Conservation (phyloP, 2,797 vertebrate genomes). For the Chelonia mydas region DNA sequence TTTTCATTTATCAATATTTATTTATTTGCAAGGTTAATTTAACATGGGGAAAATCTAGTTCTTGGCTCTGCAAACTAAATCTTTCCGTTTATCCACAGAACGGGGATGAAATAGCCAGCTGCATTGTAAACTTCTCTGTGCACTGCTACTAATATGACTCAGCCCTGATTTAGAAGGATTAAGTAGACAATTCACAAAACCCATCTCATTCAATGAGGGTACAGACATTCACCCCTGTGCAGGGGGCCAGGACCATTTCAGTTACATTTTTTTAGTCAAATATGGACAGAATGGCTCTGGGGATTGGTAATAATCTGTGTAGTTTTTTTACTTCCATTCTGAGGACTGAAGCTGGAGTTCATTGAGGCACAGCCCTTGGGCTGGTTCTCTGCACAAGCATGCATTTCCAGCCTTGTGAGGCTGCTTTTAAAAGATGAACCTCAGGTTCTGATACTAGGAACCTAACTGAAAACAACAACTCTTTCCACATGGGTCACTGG, state of each 20-base stretch:
- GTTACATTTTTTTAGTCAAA: neutral
- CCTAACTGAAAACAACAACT: neutral
- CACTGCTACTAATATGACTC: neutral
- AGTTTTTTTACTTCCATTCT: neutral
- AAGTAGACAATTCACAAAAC: fast-evolving
- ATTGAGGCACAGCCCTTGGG: neutral
- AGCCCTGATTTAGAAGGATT: neutral
- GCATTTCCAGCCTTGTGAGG: neutral
- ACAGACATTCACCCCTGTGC: neutral
- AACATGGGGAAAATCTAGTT: neutral
- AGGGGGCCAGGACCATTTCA: neutral
- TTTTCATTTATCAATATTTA: neutral
- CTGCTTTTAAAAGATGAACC: neutral
- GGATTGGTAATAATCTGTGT: neutral
- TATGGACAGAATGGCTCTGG: fast-evolving
- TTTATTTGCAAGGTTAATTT: neutral
- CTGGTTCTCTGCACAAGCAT: neutral
- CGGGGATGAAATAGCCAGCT: neutral
- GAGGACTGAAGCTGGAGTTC: neutral
- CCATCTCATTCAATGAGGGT: neutral
- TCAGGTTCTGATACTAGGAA: neutral
- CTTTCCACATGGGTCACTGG: neutral
- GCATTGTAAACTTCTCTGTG: neutral
- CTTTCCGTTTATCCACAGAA: neutral
- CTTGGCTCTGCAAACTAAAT: neutral